Percentiles rank a stretch among this genome's conserved stretches.
phyloP scores from a whole-genome alignment of 2,797 vertebrate species.

The Cyclura pinguis region DNA sequence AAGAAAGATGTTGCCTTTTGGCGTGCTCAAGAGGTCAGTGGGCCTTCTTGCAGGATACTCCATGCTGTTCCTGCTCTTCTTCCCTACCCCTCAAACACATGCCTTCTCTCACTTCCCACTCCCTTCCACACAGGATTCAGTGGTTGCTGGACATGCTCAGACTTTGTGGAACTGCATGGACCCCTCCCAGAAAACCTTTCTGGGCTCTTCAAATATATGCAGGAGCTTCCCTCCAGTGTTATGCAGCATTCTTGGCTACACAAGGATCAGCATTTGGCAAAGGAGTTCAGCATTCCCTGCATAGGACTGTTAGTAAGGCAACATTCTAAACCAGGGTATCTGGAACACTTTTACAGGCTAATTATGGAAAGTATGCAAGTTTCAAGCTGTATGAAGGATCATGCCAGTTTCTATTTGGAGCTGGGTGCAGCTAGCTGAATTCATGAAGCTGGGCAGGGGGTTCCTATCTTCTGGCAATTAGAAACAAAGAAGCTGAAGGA shows the following conservation, averaged over 20 bases:
- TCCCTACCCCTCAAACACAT: no score
- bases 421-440: not conserved
- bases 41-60: no score
- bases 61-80: no score
- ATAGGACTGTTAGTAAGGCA: no score
- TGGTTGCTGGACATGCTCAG: not conserved
- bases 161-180: not conserved
- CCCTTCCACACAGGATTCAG: not conserved
- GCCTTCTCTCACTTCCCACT: not conserved
- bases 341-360: no score
- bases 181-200: not conserved
- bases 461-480: not conserved
- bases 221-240: not conserved
- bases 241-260: not conserved
- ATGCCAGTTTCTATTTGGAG: not conserved
- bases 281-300: not conserved
- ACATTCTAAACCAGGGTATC: no score
- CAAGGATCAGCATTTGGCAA: not conserved
- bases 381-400: not conserved
- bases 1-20: not conserved
- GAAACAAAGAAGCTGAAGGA: no score
- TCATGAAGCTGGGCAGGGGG: not conserved
- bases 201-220: no score
- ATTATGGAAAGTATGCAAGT: not conserved
- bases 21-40: not conserved